A percentile compares a stretch with the other conserved stretches of the same genome.
phyloP scores from a whole-genome alignment of 2,113 vertebrate species.

The Nanorana parkeri region DNA sequence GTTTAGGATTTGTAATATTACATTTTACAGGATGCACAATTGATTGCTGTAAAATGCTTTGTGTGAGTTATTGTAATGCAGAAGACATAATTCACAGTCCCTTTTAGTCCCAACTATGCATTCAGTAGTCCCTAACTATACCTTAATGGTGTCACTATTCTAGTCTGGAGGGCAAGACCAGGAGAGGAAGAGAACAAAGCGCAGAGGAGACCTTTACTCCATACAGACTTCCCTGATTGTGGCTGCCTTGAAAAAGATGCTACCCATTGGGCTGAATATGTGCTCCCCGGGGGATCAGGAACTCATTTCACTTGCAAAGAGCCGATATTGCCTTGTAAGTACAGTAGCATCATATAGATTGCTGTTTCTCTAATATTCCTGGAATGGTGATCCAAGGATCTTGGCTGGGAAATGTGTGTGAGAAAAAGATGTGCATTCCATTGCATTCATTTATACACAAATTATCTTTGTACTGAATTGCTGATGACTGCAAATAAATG shows the following conservation, averaged over 20 bases:
- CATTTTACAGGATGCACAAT: no score
- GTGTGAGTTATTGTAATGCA: background rate
- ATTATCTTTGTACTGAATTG: constrained; percentile 30
- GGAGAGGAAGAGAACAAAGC: constrained; percentile 93
- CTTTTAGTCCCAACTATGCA: background rate
- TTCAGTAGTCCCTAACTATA: constrained; percentile 21
- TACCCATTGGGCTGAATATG: constrained; percentile 98
- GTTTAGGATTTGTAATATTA: no score
- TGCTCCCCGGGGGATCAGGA: constrained; percentile 97
- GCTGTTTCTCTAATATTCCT: background rate
- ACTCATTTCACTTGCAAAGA: constrained; percentile 93
- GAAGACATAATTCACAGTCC: background rate
- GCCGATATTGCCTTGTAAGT: constrained; percentile 87
- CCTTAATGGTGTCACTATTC: constrained; percentile 60
- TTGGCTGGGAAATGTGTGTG: background rate
- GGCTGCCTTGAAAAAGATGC: constrained; percentile 96
- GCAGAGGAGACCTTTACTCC: constrained; percentile 94
- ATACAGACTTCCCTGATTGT: constrained; percentile 97
- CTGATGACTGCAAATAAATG: constrained; percentile 35
- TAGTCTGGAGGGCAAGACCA: constrained; percentile 97
- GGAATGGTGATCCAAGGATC: background rate
- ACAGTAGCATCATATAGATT: background rate
- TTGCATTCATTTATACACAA: constrained; percentile 21
- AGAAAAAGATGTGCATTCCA: background rate
- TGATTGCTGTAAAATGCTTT: no score